phyloP scores from a whole-genome alignment of 1,140 invertebrate species.

The Microplitis mediator region DNA sequence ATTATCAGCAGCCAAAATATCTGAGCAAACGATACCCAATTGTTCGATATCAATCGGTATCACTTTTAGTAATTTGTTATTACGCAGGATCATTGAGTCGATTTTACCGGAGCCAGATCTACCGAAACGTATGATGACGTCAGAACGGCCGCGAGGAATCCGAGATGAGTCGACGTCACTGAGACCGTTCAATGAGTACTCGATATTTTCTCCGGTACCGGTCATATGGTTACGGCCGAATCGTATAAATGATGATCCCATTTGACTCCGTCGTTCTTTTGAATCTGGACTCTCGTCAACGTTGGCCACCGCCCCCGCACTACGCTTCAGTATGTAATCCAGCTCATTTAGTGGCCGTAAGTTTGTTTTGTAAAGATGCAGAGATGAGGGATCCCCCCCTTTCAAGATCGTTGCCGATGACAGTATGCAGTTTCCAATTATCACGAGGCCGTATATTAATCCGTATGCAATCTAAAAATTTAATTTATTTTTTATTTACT shows the following conservation, averaged over 20 bases:
- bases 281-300: constrained; percentile 39
- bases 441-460: constrained; percentile 40
- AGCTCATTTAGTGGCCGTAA: constrained; percentile 36
- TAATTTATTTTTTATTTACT: background rate
- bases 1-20: constrained; percentile 23
- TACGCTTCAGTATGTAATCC: constrained; percentile 46
- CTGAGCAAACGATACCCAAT: constrained; percentile 38
- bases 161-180: constrained; percentile 33
- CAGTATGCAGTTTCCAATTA: constrained; percentile 39
- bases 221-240: constrained; percentile 44
- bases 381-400: constrained; percentile 31
- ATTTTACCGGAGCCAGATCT: constrained; percentile 24
- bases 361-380: constrained; percentile 25
- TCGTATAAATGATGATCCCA: constrained; percentile 54
- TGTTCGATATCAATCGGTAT: constrained; percentile 34
- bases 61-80: constrained; percentile 16
- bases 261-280: constrained; percentile 51
- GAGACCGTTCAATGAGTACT: constrained; percentile 28
- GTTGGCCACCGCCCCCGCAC: constrained; percentile 28
- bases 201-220: constrained; percentile 22
- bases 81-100: background rate
- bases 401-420: constrained; percentile 36
- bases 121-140: constrained; percentile 56
- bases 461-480: constrained; percentile 39
- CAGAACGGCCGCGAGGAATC: constrained; percentile 39